phyloP scores from a whole-genome alignment of 2,113 vertebrate species.

The zebrafish (Danio rerio) region GRCz12tu NC_133197.1:784501-785000 shows the following conservation, averaged over 20 bases:
- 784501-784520: constrained; percentile 64
- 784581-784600: constrained; percentile 26
- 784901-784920: too few species aligned
- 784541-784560: constrained; percentile 27
- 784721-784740: constrained; percentile 45
- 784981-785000: too few species aligned
- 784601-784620: constrained; percentile 38
- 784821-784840: too few species aligned
- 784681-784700: constrained; percentile 49
- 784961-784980: too few species aligned
- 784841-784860: too few species aligned
- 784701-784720: constrained; percentile 50
- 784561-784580: constrained; percentile 28
- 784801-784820: background rate
- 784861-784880: too few species aligned
- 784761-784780: background rate
- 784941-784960: too few species aligned
- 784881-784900: too few species aligned
- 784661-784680: constrained; percentile 51
- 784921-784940: too few species aligned
- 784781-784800: constrained; percentile 10
- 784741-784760: constrained; percentile 52
- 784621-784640: constrained; percentile 25
- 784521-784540: constrained; percentile 49
- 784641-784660: constrained; percentile 36